A percentile compares a stretch with the other conserved stretches of the same genome.
These are phyloP conservation scores for Phallusia fumigata DNA, from an alignment of 23 tunicate genomes.

Conservation along the genomic window DNA sequence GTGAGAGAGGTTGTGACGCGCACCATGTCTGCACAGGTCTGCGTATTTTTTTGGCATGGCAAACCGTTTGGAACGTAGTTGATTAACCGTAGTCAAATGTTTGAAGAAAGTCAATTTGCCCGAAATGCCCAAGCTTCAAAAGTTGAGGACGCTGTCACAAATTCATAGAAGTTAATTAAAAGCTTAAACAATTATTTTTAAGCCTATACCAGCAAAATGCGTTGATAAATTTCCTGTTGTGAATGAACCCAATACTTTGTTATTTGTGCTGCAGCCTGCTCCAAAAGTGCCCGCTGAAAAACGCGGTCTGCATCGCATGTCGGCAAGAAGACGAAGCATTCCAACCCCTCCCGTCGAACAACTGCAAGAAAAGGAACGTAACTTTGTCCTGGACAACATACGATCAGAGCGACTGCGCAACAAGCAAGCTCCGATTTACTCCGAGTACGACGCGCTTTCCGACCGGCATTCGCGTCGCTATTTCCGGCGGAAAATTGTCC, in stretches of 20 bases:
- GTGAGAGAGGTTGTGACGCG: constrained; percentile 71
- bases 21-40: constrained; percentile 71
- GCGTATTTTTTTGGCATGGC: constrained; percentile 39
- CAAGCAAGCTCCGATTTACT: constrained; percentile 77
- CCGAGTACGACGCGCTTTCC: constrained; percentile 68
- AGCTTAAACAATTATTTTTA: no score
- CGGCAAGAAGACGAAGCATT: constrained; percentile 80
- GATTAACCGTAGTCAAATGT: no score
- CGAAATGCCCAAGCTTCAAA: no score
- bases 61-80: no score
- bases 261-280: not conserved
- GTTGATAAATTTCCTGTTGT: no score
- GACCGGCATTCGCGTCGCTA: constrained; percentile 72
- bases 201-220: no score
- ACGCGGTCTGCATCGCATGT: constrained; percentile 84
- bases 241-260: no score
- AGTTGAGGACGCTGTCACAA: no score
- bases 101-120: no score
- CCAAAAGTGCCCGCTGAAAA: constrained; percentile 70
- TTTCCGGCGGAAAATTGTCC: constrained; percentile 73
- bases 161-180: no score
- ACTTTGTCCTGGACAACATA: constrained; percentile 73
- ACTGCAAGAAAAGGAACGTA: constrained; percentile 39
- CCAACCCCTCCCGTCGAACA: constrained; percentile 75
- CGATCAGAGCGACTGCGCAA: constrained; percentile 73